Percentiles rank a stretch among this genome's conserved stretches.
Evolutionary conservation across 2,113 vertebrate genomes (phyloP).

Genomic region (Danionella cerebrum): DNA sequence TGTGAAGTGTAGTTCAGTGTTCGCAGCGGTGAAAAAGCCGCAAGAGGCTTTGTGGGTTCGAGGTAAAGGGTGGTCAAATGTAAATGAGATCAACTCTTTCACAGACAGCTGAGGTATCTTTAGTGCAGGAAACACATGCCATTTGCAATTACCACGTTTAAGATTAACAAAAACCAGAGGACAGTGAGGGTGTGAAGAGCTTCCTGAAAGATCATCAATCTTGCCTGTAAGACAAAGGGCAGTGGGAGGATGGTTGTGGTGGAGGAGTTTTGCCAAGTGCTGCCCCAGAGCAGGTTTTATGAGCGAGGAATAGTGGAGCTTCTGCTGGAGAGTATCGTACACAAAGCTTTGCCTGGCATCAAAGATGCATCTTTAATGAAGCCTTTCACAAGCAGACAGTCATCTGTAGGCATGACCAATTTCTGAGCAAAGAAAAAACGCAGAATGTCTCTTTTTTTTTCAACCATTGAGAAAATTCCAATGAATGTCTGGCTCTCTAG

Average conservation of each 20-base stretch:
- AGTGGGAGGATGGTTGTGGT: conserved; percentile 49
- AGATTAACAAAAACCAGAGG: conserved; percentile 33
- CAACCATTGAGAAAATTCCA: not conserved
- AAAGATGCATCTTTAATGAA: conserved; percentile 5
- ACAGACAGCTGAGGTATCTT: conserved; percentile 32
- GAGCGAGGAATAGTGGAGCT: conserved; percentile 46
- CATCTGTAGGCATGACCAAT: not conserved
- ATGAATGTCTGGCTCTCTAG: not conserved
- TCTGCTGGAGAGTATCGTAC: conserved; percentile 43
- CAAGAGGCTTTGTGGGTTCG: conserved; percentile 16
- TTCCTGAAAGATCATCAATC: conserved; percentile 66
- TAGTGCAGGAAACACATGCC: conserved; percentile 40
- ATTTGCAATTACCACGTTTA: conserved; percentile 52
- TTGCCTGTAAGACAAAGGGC: conserved; percentile 54
- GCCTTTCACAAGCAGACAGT: not conserved
- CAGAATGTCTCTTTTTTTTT: not conserved
- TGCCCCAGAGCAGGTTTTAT: conserved; percentile 58
- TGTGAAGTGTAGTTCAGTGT: not conserved
- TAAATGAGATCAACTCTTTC: conserved; percentile 23
- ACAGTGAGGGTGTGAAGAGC: conserved; percentile 39
- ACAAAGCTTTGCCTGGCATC: not conserved
- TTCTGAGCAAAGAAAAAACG: not conserved
- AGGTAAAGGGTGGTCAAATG: conserved; percentile 28
- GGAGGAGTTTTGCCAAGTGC: conserved; percentile 51
- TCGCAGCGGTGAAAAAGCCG: conserved; percentile 24